These are phyloP conservation scores for Heterochromis multidens DNA, from an alignment of 2,113 vertebrate species.

Conservation along the genomic window DNA sequence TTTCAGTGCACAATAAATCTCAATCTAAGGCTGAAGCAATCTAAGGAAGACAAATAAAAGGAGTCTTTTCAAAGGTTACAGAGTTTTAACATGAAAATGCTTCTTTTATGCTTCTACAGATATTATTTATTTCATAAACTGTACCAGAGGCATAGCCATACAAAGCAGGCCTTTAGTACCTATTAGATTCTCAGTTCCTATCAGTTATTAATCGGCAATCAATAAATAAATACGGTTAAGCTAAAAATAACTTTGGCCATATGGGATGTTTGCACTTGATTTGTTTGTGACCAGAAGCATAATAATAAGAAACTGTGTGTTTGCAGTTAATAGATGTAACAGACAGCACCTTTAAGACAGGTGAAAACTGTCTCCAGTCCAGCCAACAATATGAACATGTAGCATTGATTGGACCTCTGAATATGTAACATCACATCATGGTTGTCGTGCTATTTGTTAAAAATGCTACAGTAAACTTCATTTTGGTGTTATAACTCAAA, in stretches of 20 bases:
- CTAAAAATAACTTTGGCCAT: not conserved
- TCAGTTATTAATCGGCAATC: not conserved
- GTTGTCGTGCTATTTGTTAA: not conserved
- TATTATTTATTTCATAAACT: too few relatives aligned
- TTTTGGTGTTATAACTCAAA: not conserved
- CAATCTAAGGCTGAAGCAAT: not conserved
- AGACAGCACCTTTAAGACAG: not conserved
- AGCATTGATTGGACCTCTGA: not conserved
- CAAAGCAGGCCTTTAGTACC: not conserved
- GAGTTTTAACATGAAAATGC: not conserved
- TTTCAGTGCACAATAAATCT: too few relatives aligned
- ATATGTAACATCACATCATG: not conserved
- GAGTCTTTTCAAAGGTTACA: not conserved
- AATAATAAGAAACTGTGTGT: not conserved
- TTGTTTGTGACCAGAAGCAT: not conserved
- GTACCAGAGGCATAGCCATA: not conserved
- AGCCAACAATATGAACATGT: not conserved
- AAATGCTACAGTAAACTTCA: not conserved
- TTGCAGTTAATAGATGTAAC: too few relatives aligned
- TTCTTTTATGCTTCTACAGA: too few relatives aligned
- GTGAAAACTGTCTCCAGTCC: too few relatives aligned
- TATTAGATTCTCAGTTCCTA: not conserved
- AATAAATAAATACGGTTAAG: not conserved
- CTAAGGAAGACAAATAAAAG: not conserved
- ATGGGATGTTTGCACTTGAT: too few relatives aligned